Evolutionary conservation across 2,888 invertebrate species (phyloP).

Genomic region (Calameuta idolon): DNA sequence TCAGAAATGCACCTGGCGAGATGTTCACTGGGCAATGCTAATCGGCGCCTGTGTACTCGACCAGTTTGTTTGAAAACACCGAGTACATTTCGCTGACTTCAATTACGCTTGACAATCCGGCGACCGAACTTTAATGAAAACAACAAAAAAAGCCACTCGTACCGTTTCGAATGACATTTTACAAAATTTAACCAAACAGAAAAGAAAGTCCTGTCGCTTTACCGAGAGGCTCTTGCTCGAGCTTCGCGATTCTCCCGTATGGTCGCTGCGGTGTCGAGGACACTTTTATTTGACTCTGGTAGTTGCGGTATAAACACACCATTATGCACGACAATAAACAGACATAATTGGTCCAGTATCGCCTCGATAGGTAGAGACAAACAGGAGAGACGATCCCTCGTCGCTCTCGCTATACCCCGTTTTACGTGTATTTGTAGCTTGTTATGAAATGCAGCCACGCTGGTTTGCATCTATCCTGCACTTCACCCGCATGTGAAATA

Average conservation of each 20-base stretch:
- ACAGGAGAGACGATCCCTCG: slow-evolving; percentile 35
- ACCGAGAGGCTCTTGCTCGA: not conserved
- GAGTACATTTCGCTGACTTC: slow-evolving; percentile 1
- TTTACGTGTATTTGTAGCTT: slow-evolving; percentile 48
- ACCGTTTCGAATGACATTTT: not conserved
- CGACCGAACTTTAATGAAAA: not conserved
- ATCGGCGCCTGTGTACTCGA: slow-evolving; percentile 27
- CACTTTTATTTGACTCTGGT: not conserved
- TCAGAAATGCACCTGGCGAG: slow-evolving; percentile 50
- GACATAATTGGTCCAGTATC: slow-evolving; percentile 55
- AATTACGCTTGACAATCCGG: not conserved
- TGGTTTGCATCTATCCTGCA: slow-evolving; percentile 36
- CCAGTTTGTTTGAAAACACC: slow-evolving; percentile 57
- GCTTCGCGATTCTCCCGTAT: not conserved
- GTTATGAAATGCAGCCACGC: slow-evolving; percentile 52
- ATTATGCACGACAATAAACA: slow-evolving; percentile 43
- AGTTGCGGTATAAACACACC: slow-evolving; percentile 11
- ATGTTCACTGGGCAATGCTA: slow-evolving; percentile 54
- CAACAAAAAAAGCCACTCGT: not conserved
- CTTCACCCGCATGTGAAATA: slow-evolving; percentile 15
- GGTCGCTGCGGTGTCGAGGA: not conserved
- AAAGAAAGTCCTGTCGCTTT: not conserved
- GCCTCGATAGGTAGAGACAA: slow-evolving; percentile 44
- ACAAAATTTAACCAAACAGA: not conserved
- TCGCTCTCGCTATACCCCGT: slow-evolving; percentile 14